Conservation (phyloP, 2,888 invertebrate species). For the Drosophila nigricruria region DNA sequence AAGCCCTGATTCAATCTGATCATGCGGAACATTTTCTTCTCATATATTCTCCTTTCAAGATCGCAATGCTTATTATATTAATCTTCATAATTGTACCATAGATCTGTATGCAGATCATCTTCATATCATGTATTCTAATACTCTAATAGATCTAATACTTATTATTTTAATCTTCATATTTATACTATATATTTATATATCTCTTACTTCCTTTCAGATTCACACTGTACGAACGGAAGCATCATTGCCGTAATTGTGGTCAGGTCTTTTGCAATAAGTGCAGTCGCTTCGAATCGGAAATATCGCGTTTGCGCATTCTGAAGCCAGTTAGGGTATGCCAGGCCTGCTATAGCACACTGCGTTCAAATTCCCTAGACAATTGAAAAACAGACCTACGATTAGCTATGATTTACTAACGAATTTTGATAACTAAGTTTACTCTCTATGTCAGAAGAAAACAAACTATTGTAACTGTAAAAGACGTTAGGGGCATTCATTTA, state of each 20-base stretch:
- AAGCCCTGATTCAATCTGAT: no score
- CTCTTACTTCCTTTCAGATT: conserved; percentile 87
- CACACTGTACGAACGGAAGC: conserved; percentile 96
- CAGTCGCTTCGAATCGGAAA: conserved; percentile 98
- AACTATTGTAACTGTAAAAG: conserved; percentile 47
- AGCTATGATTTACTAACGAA: conserved; percentile 31
- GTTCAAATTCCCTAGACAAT: conserved; percentile 83
- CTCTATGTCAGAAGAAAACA: conserved; percentile 7
- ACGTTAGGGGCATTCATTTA: conserved; percentile 52
- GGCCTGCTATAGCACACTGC: conserved; percentile 91
- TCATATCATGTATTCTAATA: neutral
- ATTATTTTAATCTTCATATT: neutral
- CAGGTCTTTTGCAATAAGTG: conserved; percentile 98
- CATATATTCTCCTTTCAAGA: no score
- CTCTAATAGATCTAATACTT: no score
- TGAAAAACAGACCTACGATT: conserved; percentile 50
- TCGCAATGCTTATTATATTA: neutral
- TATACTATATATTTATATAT: neutral
- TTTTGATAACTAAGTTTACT: conserved; percentile 32
- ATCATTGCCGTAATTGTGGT: conserved; percentile 99
- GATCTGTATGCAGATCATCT: neutral
- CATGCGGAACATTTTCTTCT: no score
- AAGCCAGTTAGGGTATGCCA: conserved; percentile 98
- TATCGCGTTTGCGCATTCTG: conserved; percentile 95
- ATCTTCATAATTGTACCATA: no score